These are phyloP conservation scores for Plectus sambesii DNA, from an alignment of 1,140 invertebrate species.

Conservation along the genomic window DNA sequence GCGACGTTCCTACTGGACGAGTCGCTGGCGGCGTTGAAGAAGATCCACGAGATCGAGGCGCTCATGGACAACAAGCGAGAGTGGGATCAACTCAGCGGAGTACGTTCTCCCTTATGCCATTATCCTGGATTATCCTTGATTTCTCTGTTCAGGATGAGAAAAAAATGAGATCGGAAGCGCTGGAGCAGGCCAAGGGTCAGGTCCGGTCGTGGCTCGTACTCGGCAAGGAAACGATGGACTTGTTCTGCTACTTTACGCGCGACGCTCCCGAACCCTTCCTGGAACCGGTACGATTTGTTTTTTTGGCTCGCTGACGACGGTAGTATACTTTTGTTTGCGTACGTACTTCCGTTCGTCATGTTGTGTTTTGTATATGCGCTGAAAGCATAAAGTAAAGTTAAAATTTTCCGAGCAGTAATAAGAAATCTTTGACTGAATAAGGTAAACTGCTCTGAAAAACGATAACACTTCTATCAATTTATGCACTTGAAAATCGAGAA, in stretches of 20 bases:
- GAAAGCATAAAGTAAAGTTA: too few species aligned
- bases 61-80: constrained; percentile 60
- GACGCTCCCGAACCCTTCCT: constrained; percentile 88
- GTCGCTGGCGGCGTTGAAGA: constrained; percentile 80
- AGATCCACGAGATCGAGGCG: constrained; percentile 87
- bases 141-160: too few species aligned
- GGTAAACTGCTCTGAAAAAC: too few species aligned
- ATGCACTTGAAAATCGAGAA: too few species aligned
- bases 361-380: too few species aligned
- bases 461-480: too few species aligned
- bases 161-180: too few species aligned
- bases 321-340: too few species aligned
- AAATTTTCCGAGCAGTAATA: too few species aligned
- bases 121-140: too few species aligned
- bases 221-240: constrained; percentile 87
- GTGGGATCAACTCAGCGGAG: constrained; percentile 56
- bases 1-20: constrained; percentile 94
- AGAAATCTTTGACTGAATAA: too few species aligned
- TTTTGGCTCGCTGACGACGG: not conserved
- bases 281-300: constrained; percentile 54
- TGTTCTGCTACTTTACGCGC: constrained; percentile 90
- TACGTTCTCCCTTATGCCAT: constrained; percentile 17
- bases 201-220: constrained; percentile 86
- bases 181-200: constrained; percentile 70
- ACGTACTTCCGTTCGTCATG: too few species aligned